phyloP scores from a whole-genome alignment of 2,888 invertebrate genomes.

The Ctenicera cuprea region DNA sequence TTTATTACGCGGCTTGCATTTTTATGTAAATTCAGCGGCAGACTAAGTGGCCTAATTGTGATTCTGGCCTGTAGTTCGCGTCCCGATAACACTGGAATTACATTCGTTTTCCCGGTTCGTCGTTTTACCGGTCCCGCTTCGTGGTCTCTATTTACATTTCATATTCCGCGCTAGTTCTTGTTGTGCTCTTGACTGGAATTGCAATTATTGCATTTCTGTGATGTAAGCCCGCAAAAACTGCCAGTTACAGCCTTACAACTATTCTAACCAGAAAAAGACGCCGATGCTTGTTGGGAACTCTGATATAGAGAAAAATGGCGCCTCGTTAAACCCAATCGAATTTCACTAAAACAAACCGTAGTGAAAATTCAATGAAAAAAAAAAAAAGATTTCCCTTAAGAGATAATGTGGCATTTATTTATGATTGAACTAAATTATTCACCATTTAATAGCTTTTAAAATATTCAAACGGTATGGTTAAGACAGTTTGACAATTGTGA shows the following conservation, averaged over 20 bases:
- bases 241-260: neutral
- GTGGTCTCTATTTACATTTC: constrained; percentile 49
- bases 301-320: neutral
- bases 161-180: constrained; percentile 47
- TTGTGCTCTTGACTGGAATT: constrained; percentile 48
- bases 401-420: neutral
- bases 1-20: constrained; percentile 53
- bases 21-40: constrained; percentile 52
- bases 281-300: constrained; percentile 26
- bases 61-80: constrained; percentile 52
- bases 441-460: too few species aligned
- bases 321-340: neutral
- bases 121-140: constrained; percentile 48
- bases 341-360: neutral
- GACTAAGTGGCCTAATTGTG: constrained; percentile 55
- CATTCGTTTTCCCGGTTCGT: constrained; percentile 52
- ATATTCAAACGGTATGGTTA: too few species aligned
- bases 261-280: constrained; percentile 37
- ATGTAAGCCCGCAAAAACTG: constrained; percentile 12
- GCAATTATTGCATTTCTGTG: constrained; percentile 42
- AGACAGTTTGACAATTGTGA: too few species aligned
- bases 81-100: constrained; percentile 54
- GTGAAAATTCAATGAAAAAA: neutral
- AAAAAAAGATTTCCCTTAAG: neutral
- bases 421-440: neutral